Conservation (phyloP, 2,113 vertebrate genomes). For the Psilopsiagon aurifrons region DNA sequence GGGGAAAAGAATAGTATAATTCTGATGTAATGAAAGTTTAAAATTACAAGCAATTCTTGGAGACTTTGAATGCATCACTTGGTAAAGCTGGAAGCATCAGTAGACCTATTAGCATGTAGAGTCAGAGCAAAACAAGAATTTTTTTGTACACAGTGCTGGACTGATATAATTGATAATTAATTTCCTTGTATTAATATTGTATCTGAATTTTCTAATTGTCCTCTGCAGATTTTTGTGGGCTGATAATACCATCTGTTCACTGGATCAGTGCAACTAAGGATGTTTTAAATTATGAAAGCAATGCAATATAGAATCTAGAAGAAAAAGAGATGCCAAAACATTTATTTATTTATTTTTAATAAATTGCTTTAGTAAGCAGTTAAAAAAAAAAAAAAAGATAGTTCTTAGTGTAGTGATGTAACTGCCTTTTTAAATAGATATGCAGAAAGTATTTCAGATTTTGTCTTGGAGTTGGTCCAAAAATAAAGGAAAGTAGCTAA, state of each 20-base stretch:
- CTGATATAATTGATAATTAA: conserved; percentile 42
- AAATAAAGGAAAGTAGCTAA: background rate
- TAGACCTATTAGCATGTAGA: background rate
- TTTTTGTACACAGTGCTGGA: background rate
- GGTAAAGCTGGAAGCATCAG: background rate
- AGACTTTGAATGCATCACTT: background rate
- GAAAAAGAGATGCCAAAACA: conserved; percentile 32
- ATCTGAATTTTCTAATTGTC: conserved; percentile 45
- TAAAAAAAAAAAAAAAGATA: background rate
- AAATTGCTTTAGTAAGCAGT: conserved; percentile 1
- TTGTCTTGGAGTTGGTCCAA: background rate
- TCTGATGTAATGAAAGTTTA: conserved; percentile 34
- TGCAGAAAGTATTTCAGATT: background rate
- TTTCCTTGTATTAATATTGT: conserved; percentile 56
- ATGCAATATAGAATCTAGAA: background rate
- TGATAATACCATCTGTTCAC: conserved; percentile 64
- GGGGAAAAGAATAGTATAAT: background rate
- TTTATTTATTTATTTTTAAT: conserved; percentile 57
- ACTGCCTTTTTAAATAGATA: background rate
- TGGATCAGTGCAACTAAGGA: conserved; percentile 35
- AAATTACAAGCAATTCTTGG: background rate
- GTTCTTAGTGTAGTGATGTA: background rate
- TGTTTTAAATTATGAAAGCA: conserved; percentile 61
- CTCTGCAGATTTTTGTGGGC: conserved; percentile 40
- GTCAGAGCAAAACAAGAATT: background rate